phyloP scores from a whole-genome alignment of 2,888 invertebrate species.

The Anorthoa munda region DNA sequence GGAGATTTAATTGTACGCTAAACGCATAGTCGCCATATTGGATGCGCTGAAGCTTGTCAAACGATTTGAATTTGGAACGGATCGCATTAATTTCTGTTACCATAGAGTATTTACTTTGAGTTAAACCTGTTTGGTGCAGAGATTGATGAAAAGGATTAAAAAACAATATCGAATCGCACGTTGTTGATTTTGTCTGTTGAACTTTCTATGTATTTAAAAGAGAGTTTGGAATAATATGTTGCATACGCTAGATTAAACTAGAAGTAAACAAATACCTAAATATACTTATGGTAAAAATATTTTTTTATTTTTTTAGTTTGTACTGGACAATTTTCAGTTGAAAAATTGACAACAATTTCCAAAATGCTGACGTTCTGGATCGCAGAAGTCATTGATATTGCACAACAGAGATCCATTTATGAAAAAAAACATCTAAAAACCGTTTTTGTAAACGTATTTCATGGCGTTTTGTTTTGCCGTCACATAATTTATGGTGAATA shows the following conservation, averaged over 20 bases:
- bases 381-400: slow-evolving; percentile 7
- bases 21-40: slow-evolving; percentile 85
- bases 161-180: slow-evolving; percentile 12
- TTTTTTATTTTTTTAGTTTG: too few relatives aligned
- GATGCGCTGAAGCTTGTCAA: slow-evolving; percentile 80
- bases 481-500: slow-evolving; percentile 82
- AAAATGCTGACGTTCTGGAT: background rate
- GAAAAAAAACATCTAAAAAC: slow-evolving; percentile 3
- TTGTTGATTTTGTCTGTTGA: slow-evolving; percentile 4
- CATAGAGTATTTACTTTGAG: slow-evolving; percentile 60
- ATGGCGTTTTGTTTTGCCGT: slow-evolving; percentile 74
- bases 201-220: background rate
- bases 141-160: slow-evolving; percentile 30
- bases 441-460: slow-evolving; percentile 22
- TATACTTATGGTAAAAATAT: background rate
- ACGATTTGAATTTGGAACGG: slow-evolving; percentile 72
- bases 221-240: background rate
- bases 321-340: too few relatives aligned
- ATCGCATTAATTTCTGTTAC: slow-evolving; percentile 60
- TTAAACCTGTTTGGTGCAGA: slow-evolving; percentile 59
- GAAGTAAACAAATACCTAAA: background rate
- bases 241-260: background rate
- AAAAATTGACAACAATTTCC: too few relatives aligned
- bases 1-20: slow-evolving; percentile 88
- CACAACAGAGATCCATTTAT: background rate